A percentile compares a stretch with the other conserved stretches of the same genome.
Conservation (phyloP, 2,888 invertebrate species). For the Pandemis cinnamomeana region DNA sequence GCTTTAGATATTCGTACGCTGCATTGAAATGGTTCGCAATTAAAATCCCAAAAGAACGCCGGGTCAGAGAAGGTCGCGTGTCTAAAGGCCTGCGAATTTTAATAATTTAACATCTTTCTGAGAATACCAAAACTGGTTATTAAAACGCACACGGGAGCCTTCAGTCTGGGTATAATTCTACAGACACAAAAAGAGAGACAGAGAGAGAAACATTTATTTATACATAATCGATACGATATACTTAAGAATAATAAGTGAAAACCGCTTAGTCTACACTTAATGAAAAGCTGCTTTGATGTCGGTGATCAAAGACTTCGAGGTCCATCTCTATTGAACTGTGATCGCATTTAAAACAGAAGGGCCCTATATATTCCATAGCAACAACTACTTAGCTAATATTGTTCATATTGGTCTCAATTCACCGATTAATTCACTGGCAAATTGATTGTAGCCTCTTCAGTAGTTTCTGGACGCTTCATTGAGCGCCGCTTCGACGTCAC, state of each 20-base stretch:
- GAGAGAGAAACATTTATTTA: too few species aligned
- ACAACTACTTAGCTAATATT: not conserved
- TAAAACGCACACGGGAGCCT: not conserved
- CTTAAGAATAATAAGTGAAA: not conserved
- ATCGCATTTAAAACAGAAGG: not conserved
- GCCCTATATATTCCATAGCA: not conserved
- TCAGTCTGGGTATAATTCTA: not conserved
- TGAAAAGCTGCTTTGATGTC: not conserved
- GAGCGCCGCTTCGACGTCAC: slow-evolving; percentile 21
- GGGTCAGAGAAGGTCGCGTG: slow-evolving; percentile 20
- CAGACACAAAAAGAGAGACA: not conserved
- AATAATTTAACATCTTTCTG: not conserved
- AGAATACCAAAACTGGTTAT: slow-evolving; percentile 20
- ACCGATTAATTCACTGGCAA: slow-evolving; percentile 1
- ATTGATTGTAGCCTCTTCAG: not conserved
- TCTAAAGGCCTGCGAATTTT: slow-evolving; percentile 10
- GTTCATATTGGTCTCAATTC: slow-evolving; percentile 21
- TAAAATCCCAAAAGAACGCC: slow-evolving; percentile 14
- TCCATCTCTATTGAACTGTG: not conserved
- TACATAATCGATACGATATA: too few species aligned
- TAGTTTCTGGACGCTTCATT: slow-evolving; percentile 14
- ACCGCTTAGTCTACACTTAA: not conserved
- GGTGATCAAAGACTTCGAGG: not conserved
- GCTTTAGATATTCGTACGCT: not conserved
- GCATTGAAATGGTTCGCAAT: slow-evolving; percentile 24